Conservation (phyloP, 2,797 vertebrate species). For the Limnodromus scolopaceus region DNA sequence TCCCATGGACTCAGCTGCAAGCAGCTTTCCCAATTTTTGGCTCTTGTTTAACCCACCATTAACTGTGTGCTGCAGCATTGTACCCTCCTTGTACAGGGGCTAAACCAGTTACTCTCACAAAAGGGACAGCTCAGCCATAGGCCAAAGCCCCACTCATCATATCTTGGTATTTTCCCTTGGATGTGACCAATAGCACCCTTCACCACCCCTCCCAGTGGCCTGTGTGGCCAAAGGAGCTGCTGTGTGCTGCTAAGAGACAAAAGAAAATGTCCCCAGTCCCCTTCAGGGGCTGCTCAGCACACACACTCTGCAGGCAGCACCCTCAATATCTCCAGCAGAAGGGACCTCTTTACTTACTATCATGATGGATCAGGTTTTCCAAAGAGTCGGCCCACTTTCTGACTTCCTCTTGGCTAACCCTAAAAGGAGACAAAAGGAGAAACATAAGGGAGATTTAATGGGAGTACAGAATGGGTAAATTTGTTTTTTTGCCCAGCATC, state of each 20-base stretch:
- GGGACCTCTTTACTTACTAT: conserved; percentile 81
- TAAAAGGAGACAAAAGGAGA: conserved; percentile 53
- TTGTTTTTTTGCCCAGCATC: background rate
- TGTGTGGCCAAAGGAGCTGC: background rate
- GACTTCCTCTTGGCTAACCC: conserved; percentile 82
- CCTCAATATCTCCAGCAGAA: background rate
- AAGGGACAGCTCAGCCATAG: background rate
- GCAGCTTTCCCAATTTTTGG: background rate
- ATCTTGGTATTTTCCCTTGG: background rate
- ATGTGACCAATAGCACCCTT: background rate
- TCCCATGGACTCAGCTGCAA: background rate
- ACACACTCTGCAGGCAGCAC: background rate
- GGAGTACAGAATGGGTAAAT: background rate
- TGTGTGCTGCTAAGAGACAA: background rate
- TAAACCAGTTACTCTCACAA: background rate
- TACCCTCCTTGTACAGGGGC: background rate
- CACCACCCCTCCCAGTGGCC: background rate
- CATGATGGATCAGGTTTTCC: conserved; percentile 85
- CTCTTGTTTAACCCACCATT: background rate
- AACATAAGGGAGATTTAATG: background rate
- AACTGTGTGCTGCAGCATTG: background rate
- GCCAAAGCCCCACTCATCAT: background rate
- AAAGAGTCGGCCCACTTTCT: conserved; percentile 91
- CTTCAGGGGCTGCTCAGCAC: background rate
- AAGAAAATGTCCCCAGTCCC: rapidly evolving